Evolutionary conservation across 2,113 vertebrate species (phyloP).

Genomic region (Sus scrofa): T2T-Sscrofa CM000822.6:65654501-65655000

Average conservation of each 20-base stretch:
- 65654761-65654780: not conserved
- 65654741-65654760: not conserved
- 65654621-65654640: not conserved
- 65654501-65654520: not conserved
- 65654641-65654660: not conserved
- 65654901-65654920: slow-evolving; percentile 11
- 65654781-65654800: not conserved
- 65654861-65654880: not conserved
- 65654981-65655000: slow-evolving; percentile 73
- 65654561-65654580: not conserved
- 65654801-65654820: not conserved
- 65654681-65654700: not conserved
- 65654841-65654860: not conserved
- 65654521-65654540: not conserved
- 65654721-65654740: not conserved
- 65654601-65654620: not conserved
- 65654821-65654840: not conserved
- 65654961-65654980: not conserved
- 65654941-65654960: slow-evolving; percentile 47
- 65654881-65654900: not conserved
- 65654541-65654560: not conserved
- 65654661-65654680: not conserved
- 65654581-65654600: not conserved
- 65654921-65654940: slow-evolving; percentile 61
- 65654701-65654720: not conserved